A percentile compares a stretch with the other conserved stretches of the same genome.
Evolutionary conservation across 2,113 vertebrate species (phyloP).

Genomic region (Genyomyrus donnyi): DNA sequence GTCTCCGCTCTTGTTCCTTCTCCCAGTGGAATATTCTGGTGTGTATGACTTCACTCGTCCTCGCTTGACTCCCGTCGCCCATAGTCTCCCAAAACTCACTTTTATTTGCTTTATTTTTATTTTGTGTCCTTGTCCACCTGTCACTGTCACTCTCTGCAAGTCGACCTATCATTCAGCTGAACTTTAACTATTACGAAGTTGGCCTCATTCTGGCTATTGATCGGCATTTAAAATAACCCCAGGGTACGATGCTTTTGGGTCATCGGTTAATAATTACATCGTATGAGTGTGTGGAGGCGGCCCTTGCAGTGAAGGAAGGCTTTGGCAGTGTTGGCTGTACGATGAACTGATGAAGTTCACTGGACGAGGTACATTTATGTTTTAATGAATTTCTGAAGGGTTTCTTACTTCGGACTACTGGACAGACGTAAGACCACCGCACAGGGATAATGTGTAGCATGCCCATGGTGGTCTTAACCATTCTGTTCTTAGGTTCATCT

Average conservation of each 20-base stretch:
- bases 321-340: neutral
- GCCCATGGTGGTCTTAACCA: neutral
- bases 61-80: neutral
- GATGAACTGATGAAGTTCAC: neutral
- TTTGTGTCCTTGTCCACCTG: neutral
- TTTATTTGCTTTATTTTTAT: neutral
- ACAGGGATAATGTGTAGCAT: neutral
- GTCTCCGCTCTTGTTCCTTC: constrained; percentile 72
- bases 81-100: neutral
- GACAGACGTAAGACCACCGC: neutral
- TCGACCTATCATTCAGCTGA: constrained; percentile 14
- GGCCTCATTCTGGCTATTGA: neutral
- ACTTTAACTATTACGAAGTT: neutral
- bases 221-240: neutral
- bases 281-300: neutral
- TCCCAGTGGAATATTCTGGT: constrained; percentile 92
- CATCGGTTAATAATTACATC: neutral
- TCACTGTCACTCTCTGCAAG: constrained; percentile 9
- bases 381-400: neutral
- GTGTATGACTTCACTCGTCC: constrained; percentile 65
- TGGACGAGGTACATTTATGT: neutral
- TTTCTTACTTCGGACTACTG: neutral
- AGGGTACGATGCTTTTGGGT: neutral
- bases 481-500: neutral
- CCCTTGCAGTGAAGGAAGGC: neutral